A percentile compares a stretch with the other conserved stretches of the same genome.
Evolutionary conservation across 2,888 invertebrate species (phyloP).

Genomic region (Holacanthella duospinosa): DNA sequence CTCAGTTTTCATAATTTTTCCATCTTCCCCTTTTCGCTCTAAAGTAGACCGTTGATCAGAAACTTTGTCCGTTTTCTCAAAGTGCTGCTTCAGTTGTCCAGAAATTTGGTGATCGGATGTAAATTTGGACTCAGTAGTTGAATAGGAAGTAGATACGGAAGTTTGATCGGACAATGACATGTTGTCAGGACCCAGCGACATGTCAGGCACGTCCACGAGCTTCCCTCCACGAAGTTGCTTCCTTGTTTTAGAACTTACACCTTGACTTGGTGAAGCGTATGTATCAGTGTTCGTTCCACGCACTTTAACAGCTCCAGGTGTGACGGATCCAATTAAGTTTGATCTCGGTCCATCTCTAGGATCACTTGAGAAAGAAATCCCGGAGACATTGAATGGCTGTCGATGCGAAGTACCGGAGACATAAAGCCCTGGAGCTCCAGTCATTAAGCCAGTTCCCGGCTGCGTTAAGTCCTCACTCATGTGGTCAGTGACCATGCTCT

Average conservation of each 20-base stretch:
- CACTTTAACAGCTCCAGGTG: too few relatives aligned
- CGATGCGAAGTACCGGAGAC: too few relatives aligned
- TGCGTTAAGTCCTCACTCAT: neutral
- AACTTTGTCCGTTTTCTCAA: neutral
- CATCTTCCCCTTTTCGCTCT: neutral
- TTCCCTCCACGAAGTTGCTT: conserved; percentile 27
- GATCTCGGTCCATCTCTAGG: too few relatives aligned
- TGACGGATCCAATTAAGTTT: too few relatives aligned
- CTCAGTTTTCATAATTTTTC: neutral
- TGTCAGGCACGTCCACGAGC: conserved; percentile 16
- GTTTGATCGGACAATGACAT: neutral
- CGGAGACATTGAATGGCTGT: too few relatives aligned
- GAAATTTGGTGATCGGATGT: neutral
- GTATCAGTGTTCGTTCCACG: neutral
- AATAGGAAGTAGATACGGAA: neutral
- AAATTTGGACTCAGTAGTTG: neutral
- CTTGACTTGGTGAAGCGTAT: neutral
- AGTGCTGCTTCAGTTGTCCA: neutral
- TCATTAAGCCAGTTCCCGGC: neutral
- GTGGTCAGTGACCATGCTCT: neutral
- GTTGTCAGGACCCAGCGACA: neutral
- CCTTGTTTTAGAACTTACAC: conserved; percentile 12
- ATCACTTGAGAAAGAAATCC: too few relatives aligned
- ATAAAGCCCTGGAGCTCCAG: neutral
- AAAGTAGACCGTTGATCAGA: neutral